Base-by-base conservation (phyloP, 2,797 vertebrate genomes). In the Kryptolebias ocellatus region DNA sequence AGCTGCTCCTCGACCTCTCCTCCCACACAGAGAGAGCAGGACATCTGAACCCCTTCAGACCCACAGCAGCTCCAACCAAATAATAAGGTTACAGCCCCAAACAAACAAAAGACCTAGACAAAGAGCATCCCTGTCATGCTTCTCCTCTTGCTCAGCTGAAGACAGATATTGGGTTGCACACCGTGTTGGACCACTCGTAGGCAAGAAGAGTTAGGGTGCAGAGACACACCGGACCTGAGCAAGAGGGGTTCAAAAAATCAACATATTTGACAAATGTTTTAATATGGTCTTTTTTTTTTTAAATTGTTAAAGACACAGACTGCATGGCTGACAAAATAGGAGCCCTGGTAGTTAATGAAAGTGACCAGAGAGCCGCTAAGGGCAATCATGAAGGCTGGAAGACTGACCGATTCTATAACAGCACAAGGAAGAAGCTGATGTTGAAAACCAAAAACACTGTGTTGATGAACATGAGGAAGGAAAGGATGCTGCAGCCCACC, bases 21-120 rank as follows among this genome's bases (percentile, higher is more conserved):
- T 92, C 90, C 84, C 77, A 93, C 52, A 84, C 84, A 24, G 81
- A 94, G 70, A 14, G 92, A 93, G 70, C 92, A 94, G 27, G 90
- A 95, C 2, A 88, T 93, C 79, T 90, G 89, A 28, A 94, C 70
- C 1, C 91, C 89, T 86, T 94, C 83, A 0, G 87, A 93, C 3
- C 90, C 87, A 4, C 91, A 92, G 1, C 90, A 90, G 79, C 91
- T 93, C 90, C 94, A 94, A 34, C 86, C 92, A 20, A 93, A 62
- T 28, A 93, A 65, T 0, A 79, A 89, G 1, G 75, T 53, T 28
- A 89, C 84, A 0, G 91, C 87, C 93, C 92, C 93, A 50, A 90
- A 89, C 65, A 95, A 80, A 74, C 93, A 94, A 73, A 87, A 94
- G 64, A 89, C 39, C 91, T 93, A 93, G 45, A 91, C 86, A 1